phyloP scores from a whole-genome alignment of 2,113 vertebrate species.

The Cavia porcellus region DNA sequence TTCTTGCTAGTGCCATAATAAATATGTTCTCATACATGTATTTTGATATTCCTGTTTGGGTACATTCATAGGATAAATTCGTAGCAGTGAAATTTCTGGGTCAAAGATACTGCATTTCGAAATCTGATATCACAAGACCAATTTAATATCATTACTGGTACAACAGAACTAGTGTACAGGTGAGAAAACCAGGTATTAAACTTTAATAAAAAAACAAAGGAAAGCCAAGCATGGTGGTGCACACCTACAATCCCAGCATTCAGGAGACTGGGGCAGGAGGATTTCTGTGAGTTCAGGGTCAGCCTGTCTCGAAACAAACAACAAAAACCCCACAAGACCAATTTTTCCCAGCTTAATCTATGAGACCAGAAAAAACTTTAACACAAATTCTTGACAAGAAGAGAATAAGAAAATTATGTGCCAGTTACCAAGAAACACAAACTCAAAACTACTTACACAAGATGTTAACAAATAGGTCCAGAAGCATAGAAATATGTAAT shows the following conservation, averaged over 20 bases:
- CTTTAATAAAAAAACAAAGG: background rate
- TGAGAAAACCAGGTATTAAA: background rate
- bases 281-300: background rate
- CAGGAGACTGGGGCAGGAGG: background rate
- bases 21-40: background rate
- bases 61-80: background rate
- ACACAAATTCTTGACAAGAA: background rate
- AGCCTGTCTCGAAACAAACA: background rate
- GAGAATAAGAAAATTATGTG: background rate
- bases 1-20: conserved; percentile 1
- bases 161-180: background rate
- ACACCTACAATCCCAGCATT: background rate
- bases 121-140: background rate
- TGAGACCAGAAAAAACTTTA: background rate
- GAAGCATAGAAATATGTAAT: background rate
- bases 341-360: background rate
- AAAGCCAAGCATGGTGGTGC: background rate
- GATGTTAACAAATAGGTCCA: conserved; percentile 25
- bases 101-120: background rate
- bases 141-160: background rate
- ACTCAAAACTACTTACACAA: background rate
- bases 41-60: background rate
- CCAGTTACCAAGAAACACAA: background rate
- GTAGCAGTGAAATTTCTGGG: background rate
- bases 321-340: background rate